These are phyloP conservation scores for Tretioscincus oriximinensis DNA, from an alignment of 2,113 vertebrate genomes.

Conservation along the genomic window DNA sequence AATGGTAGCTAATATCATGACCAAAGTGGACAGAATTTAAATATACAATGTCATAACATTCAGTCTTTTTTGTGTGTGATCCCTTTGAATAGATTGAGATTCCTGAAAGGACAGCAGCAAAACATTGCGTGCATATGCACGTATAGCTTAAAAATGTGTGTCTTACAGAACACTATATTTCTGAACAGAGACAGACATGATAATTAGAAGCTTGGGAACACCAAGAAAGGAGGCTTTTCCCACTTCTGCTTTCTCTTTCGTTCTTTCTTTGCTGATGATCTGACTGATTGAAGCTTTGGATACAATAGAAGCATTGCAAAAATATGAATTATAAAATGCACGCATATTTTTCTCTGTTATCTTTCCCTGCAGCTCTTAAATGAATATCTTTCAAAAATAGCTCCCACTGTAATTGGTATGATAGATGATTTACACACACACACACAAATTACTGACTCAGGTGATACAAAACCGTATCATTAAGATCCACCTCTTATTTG, in stretches of 20 bases:
- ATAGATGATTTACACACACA: conserved; percentile 52
- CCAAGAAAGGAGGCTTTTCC: not conserved
- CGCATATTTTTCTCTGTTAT: conserved; percentile 60
- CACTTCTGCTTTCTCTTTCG: conserved; percentile 41
- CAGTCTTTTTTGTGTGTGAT: conserved; percentile 64
- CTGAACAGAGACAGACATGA: conserved; percentile 25
- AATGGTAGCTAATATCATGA: conserved; percentile 61
- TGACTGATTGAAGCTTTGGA: conserved; percentile 60
- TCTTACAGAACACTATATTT: conserved; percentile 19
- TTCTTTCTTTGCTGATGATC: conserved; percentile 49
- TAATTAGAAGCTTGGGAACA: conserved; percentile 51
- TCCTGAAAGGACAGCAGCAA: conserved; percentile 58
- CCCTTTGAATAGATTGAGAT: conserved; percentile 56
- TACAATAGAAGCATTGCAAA: conserved; percentile 70
- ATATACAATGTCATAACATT: conserved; percentile 69
- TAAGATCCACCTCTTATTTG: conserved; percentile 43
- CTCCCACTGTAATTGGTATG: conserved; percentile 62
- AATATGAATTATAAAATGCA: conserved; percentile 79
- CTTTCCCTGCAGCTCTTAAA: conserved; percentile 68
- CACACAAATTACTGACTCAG: conserved; percentile 45
- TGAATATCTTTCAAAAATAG: conserved; percentile 71
- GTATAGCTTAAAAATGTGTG: conserved; percentile 17
- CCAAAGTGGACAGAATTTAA: conserved; percentile 70
- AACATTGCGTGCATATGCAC: conserved; percentile 47
- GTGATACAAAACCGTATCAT: conserved; percentile 55